phyloP scores from a whole-genome alignment of 2,888 invertebrate species.

The Spicauda simplicius region DNA sequence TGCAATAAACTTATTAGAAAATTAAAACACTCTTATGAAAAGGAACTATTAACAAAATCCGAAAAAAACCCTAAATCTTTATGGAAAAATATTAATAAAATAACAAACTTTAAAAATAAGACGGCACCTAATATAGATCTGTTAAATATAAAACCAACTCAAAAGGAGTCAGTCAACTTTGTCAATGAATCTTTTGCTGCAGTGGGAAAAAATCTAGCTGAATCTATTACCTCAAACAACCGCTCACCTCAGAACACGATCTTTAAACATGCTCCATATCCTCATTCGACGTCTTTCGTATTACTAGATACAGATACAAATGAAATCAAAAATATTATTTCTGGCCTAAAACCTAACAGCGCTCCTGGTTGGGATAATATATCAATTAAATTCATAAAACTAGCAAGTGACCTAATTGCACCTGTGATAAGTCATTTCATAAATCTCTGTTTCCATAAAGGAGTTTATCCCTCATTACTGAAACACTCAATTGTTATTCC shows the following conservation, averaged over 20 bases:
- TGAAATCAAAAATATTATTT: background rate
- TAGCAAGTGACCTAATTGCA: background rate
- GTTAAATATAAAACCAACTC: slow-evolving; percentile 29
- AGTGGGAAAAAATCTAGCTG: slow-evolving; percentile 33
- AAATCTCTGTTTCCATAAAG: background rate
- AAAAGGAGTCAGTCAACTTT: slow-evolving; percentile 28
- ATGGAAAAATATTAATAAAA: slow-evolving; percentile 39
- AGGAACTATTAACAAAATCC: slow-evolving; percentile 19
- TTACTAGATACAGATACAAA: background rate
- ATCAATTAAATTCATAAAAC: background rate
- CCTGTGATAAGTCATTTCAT: background rate
- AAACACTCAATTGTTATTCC: background rate
- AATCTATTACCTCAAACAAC: background rate
- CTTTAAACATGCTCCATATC: too few relatives aligned
- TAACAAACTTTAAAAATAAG: slow-evolving; percentile 22
- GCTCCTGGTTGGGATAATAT: slow-evolving; percentile 12
- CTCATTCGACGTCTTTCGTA: background rate
- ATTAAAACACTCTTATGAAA: slow-evolving; percentile 37
- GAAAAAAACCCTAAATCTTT: slow-evolving; percentile 29
- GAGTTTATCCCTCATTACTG: background rate
- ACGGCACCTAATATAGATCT: slow-evolving; percentile 26
- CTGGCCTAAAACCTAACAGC: background rate
- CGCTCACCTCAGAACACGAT: too few relatives aligned
- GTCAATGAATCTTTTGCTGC: slow-evolving; percentile 36
- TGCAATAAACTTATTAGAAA: slow-evolving; percentile 39